A percentile compares a stretch with the other conserved stretches of the same genome.
phyloP scores from a whole-genome alignment of 2,797 vertebrate species.

The Parauchenoglanis ngamensis region DNA sequence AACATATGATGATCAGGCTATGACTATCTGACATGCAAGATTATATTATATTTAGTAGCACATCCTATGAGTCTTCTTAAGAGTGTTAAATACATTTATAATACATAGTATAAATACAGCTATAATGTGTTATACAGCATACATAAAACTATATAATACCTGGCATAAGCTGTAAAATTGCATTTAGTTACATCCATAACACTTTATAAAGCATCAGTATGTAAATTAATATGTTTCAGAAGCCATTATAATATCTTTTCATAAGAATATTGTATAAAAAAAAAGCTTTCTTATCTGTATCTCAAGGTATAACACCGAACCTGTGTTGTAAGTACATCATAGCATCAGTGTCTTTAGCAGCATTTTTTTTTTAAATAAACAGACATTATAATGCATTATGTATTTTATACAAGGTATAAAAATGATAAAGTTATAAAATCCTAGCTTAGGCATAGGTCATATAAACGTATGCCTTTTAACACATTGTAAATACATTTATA shows the following conservation, averaged over 20 bases:
- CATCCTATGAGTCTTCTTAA: neutral
- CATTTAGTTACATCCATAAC: neutral
- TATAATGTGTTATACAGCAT: neutral
- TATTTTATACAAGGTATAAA: neutral
- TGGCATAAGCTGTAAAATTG: neutral
- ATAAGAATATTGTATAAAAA: neutral
- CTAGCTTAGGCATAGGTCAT: neutral
- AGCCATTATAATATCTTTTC: neutral
- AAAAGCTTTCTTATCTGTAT: neutral
- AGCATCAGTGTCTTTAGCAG: neutral
- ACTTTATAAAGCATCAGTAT: neutral
- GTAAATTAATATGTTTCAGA: neutral
- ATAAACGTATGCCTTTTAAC: neutral
- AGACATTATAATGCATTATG: neutral
- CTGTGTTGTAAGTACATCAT: neutral
- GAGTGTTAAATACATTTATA: too few relatives aligned
- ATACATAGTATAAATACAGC: neutral
- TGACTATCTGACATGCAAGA: neutral
- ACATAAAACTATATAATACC: neutral
- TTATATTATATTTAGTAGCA: neutral
- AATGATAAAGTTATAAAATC: neutral
- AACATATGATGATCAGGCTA: neutral
- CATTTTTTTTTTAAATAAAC: neutral
- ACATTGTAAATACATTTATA: neutral
- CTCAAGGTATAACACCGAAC: neutral